These are phyloP conservation scores for Trichosurus vulpecula DNA, from an alignment of 2,797 vertebrate genomes.

Conservation along the genomic window DNA sequence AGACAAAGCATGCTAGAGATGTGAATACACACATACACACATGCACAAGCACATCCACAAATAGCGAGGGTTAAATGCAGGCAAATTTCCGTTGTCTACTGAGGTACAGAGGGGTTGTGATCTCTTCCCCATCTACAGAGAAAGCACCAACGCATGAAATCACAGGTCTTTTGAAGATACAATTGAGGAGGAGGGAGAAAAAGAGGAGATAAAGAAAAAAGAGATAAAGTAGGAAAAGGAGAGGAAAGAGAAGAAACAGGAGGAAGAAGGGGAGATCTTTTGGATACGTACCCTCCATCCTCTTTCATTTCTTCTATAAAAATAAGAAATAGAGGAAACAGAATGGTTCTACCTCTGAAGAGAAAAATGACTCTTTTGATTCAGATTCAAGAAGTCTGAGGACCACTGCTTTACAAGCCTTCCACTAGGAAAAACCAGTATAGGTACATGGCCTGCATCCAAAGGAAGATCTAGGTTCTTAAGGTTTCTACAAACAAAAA, in stretches of 20 bases:
- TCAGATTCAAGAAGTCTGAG: not conserved
- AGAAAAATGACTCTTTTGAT: not conserved
- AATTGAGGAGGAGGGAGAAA: not conserved
- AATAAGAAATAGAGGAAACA: not conserved
- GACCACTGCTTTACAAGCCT: not conserved
- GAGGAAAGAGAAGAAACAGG: not conserved
- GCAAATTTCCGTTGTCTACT: not conserved
- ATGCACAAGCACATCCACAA: not conserved
- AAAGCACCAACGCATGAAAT: not conserved
- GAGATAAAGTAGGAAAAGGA: not conserved
- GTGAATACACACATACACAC: not conserved
- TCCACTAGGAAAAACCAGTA: not conserved
- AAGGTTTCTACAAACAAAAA: not conserved
- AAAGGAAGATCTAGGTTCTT: not conserved
- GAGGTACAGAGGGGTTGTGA: not conserved
- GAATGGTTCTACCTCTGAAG: not conserved
- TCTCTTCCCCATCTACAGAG: not conserved
- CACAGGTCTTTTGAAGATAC: not conserved
- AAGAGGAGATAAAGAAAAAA: not conserved
- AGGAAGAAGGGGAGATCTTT: not conserved
- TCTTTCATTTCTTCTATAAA: not conserved
- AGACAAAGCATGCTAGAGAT: not conserved
- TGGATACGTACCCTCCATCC: not conserved
- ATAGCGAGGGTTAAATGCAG: not conserved
- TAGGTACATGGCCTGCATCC: not conserved